phyloP scores from a whole-genome alignment of 2,797 vertebrate species.

The Semaprochilodus insignis region DNA sequence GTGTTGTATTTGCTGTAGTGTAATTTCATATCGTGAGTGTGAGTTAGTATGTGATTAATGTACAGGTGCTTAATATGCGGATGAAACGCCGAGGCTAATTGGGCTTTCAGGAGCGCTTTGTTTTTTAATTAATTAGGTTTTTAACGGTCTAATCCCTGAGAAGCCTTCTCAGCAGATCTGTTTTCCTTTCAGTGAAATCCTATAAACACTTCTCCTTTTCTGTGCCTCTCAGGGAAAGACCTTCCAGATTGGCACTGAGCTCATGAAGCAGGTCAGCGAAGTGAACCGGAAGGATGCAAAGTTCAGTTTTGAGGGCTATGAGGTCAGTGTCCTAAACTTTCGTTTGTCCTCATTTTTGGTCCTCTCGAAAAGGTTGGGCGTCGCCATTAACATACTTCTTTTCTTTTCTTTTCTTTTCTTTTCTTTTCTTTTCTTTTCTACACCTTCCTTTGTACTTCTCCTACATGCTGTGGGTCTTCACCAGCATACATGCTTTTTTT shows the following conservation, averaged over 20 bases:
- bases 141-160: neutral
- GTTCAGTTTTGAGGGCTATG: constrained; percentile 74
- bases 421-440: no score
- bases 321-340: constrained; percentile 65
- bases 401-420: neutral
- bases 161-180: neutral
- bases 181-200: neutral
- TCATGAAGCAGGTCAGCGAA: constrained; percentile 73
- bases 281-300: constrained; percentile 48
- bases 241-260: constrained; percentile 76
- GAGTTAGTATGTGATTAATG: neutral
- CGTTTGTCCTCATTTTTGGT: constrained; percentile 24
- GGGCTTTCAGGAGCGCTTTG: neutral
- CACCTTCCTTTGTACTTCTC: no score
- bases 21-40: neutral
- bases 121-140: neutral
- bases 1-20: neutral
- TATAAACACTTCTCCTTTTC: neutral
- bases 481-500: no score
- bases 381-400: neutral
- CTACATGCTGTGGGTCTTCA: neutral
- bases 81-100: neutral
- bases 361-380: neutral
- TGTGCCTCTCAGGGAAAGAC: constrained; percentile 60
- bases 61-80: neutral